Evolutionary conservation across 1,140 invertebrate genomes (phyloP).

Genomic region (Megalonaias nervosa): DNA sequence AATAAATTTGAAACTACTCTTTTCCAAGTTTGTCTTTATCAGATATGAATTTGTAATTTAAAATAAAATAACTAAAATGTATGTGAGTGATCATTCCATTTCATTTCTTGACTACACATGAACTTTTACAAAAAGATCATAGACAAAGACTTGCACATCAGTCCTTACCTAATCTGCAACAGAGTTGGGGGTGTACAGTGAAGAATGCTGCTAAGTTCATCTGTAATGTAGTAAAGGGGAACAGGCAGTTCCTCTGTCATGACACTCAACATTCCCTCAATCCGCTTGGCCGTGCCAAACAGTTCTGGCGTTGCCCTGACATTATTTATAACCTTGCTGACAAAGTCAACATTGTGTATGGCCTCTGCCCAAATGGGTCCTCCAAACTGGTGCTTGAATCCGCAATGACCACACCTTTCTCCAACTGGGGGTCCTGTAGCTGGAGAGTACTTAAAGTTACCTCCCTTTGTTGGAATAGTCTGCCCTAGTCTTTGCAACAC

Average conservation of each 20-base stretch:
- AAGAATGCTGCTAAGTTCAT: conserved; percentile 77
- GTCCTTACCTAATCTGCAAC: conserved; percentile 76
- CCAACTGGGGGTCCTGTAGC: conserved; percentile 79
- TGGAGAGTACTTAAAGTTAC: conserved; percentile 77
- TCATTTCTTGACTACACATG: no score
- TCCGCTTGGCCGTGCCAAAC: conserved; percentile 80
- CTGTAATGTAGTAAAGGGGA: conserved; percentile 89
- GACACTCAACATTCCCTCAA: conserved; percentile 77
- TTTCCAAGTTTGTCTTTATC: not conserved
- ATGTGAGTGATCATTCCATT: no score
- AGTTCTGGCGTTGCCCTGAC: conserved; percentile 60
- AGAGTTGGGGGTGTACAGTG: conserved; percentile 75
- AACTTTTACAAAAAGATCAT: no score
- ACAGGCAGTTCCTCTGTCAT: conserved; percentile 84
- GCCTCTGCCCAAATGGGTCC: conserved; percentile 95
- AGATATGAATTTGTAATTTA: not conserved
- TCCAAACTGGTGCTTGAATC: conserved; percentile 83
- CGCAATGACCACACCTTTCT: conserved; percentile 83
- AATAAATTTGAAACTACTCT: not conserved
- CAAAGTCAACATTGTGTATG: conserved; percentile 87
- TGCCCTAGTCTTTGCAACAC: conserved; percentile 84
- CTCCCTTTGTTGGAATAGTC: conserved; percentile 67
- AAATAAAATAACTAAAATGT: not conserved
- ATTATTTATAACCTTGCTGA: conserved; percentile 74
- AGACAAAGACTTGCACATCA: not conserved